Evolutionary conservation across 1,140 invertebrate species (phyloP), one percentile per base, ranked within the genome.

Genomic region (Lucilia cuprina): DNA sequence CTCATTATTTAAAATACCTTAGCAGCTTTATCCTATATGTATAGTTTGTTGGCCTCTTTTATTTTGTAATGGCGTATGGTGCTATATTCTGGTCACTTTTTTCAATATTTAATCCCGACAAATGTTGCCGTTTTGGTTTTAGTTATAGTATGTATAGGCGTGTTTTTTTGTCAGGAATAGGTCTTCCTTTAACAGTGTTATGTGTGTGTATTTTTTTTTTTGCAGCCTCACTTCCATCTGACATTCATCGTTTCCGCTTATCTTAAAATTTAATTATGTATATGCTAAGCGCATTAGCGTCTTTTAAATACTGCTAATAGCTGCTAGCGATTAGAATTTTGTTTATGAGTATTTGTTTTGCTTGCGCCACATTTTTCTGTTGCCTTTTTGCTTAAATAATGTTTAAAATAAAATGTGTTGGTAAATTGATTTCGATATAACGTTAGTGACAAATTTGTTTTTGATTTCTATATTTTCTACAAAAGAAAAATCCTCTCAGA

Each of bases 221-320:
- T 19, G 75, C 14, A 9, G 75, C 34, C 34, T 60, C 35, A 17
- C 55, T n/a, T 60, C 25, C 50, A 65, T 35, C 82, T 82, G 82
- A 82, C 82, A 82, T 82, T 82, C 82, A 70, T 60, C 82, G 50
- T 82, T 82, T 82, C 82, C 82, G 82, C 60, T 82, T 82, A 82
- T 82, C 82, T 82, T 82, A 49, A 82, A 82, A 82, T 82, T 82
- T 82, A 82, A 65, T 65, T 82, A 82, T 82, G 60, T 65, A 82
- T 82, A 41, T 82, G 82, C 82, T 34, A 82, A 82, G 50, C 50
- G 82, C 82, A 70, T 82, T 82, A 65, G 60, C 60, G 82, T 82
- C 82, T 82, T 82, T 70, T 82, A 82, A 82, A 82, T 82, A 70
- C 60, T 82, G 82, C 25, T 82, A 82, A 82, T 82, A 82, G 82